Conservation (phyloP, 2,888 invertebrate genomes). For the Sinohyriopsis cumingii region DNA sequence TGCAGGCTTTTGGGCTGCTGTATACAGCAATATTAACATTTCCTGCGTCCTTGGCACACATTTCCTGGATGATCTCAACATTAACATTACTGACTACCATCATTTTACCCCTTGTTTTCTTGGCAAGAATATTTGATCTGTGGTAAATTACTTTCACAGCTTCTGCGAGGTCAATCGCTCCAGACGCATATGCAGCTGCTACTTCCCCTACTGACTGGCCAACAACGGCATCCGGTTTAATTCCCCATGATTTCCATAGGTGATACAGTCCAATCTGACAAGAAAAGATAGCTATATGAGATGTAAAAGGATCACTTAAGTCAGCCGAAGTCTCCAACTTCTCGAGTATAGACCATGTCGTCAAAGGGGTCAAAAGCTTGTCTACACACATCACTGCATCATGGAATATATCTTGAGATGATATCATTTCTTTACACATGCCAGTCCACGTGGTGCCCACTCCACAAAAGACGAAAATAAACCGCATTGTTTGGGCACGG, state of each 20-base stretch:
- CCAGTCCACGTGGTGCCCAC: constrained; percentile 59
- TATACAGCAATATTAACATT: constrained; percentile 40
- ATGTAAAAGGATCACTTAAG: constrained; percentile 31
- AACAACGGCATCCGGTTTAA: constrained; percentile 37
- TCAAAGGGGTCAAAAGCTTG: constrained; percentile 21
- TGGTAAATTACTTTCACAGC: constrained; percentile 47
- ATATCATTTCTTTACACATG: constrained; percentile 52
- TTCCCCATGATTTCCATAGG: constrained; percentile 40
- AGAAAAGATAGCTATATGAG: constrained; percentile 49
- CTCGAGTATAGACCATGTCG: constrained; percentile 32
- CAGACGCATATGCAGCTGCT: constrained; percentile 43
- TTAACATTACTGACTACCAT: constrained; percentile 32
- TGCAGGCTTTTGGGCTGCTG: constrained; percentile 44
- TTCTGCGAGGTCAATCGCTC: constrained; percentile 28
- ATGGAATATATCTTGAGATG: constrained; percentile 30
- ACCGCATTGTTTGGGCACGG: neutral
- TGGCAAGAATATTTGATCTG: constrained; percentile 31
- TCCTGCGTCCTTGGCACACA: constrained; percentile 13
- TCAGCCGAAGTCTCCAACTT: constrained; percentile 25
- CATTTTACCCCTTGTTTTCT: constrained; percentile 38
- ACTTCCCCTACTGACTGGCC: constrained; percentile 58
- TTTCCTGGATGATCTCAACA: constrained; percentile 17
- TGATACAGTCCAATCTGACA: constrained; percentile 39
- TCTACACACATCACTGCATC: constrained; percentile 40
- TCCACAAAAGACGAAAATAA: constrained; percentile 58